Evolutionary conservation across 2,797 vertebrate genomes (phyloP), one percentile per base, ranked within the genome.

Genomic region (Chiroxiphia lanceolata): DNA sequence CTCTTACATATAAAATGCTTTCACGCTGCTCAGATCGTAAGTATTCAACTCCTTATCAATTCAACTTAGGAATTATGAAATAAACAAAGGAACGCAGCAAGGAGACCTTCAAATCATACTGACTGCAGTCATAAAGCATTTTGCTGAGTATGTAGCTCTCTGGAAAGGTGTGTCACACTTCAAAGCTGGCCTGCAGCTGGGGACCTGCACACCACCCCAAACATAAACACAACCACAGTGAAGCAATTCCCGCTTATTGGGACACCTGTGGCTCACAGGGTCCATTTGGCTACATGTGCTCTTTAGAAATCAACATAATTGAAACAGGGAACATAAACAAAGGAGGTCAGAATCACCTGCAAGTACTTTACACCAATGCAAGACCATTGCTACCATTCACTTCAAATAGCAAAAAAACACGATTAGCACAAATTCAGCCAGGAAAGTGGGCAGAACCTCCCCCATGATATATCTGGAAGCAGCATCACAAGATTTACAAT

Each of bases 241-340:
- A 93, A 87, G 89, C 91, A 96, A 91, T 47, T 77, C 65, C 82
- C 33, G 31, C 45, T 70, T 75, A 75, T 42, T 90, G 82, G 57
- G 92, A 83, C 81, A 95, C 68, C 82, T 38, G 75, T 85, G 94
- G 67, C 69, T 75, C 51, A 48, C 12, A 68, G 29, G 51, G 23
- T 63, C 56, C 53, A 64, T 51, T 48, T 87, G 78, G 84, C 70
- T 77, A 57, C 7, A 8, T n/a, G 19, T 12, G 11, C 60, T 70
- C 75, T 83, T 90, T 65, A 74, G 93, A 91, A 94, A 90, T 81
- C 75, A 87, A 80, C 42, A 75, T 18, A 5, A 1, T 31, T 74
- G 61, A 74, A 91, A 70, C 10, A 56, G 34, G 57, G 65, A 80
- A 81, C 64, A 36, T 56, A 70, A 94, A 61, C 68, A 93, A 61